These are phyloP conservation scores for Cuculus canorus DNA, from an alignment of 2,797 vertebrate species.

Conservation along the genomic window DNA sequence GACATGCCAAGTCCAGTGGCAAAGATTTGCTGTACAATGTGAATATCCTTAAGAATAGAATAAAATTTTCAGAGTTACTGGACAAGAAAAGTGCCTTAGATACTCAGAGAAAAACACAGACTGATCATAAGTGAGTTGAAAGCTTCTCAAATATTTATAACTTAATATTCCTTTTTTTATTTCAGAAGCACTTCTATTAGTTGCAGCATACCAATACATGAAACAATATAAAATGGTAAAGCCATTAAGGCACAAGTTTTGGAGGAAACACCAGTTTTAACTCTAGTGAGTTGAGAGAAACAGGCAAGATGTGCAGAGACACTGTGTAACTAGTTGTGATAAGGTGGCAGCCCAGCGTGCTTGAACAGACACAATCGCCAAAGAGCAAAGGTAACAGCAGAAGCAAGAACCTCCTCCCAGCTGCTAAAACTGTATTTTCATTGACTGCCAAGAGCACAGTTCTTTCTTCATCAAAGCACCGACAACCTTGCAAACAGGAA, in stretches of 20 bases:
- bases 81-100: background rate
- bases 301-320: background rate
- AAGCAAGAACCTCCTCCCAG: background rate
- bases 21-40: constrained; percentile 95
- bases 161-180: background rate
- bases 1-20: constrained; percentile 93
- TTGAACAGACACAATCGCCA: accelerated
- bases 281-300: background rate
- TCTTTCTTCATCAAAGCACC: background rate
- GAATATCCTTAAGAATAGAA: constrained; percentile 86
- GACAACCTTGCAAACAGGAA: background rate
- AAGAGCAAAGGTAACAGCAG: background rate
- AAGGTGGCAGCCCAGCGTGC: background rate
- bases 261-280: background rate
- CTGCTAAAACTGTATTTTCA: background rate
- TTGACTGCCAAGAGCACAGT: background rate
- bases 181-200: background rate
- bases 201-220: background rate
- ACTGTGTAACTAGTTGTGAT: accelerated
- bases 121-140: background rate
- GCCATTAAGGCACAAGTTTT: background rate
- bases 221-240: background rate
- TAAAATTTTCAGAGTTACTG: background rate
- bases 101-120: background rate
- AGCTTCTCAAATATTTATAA: background rate